These are phyloP conservation scores for Sinocyclocheilus anophthalmus DNA, from an alignment of 2,113 vertebrate species.

Conservation along the genomic window DNA sequence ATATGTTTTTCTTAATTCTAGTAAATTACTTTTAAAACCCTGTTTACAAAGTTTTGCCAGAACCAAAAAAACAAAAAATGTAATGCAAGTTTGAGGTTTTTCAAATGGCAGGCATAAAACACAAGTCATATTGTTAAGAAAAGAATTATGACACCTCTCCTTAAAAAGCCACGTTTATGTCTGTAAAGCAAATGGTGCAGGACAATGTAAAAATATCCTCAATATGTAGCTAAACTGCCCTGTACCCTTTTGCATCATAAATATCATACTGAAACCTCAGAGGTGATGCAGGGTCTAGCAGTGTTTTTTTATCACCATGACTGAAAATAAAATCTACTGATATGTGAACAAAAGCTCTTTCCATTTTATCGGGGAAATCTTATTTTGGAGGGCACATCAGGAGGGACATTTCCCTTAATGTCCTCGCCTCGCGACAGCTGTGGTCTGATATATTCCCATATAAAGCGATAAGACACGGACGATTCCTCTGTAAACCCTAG, in stretches of 20 bases:
- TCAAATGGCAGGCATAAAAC: not conserved
- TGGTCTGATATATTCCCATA: not conserved
- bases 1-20: not conserved
- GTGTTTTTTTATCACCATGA: not conserved
- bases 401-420: not conserved
- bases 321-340: not conserved
- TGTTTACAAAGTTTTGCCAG: not conserved
- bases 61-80: not conserved
- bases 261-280: not conserved
- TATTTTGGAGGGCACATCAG: not conserved
- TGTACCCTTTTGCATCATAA: not conserved
- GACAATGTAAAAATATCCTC: not conserved
- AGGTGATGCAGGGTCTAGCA: not conserved
- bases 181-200: not conserved
- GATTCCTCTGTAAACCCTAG: conserved; percentile 21
- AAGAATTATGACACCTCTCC: not conserved
- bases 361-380: not conserved
- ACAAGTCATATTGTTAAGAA: not conserved
- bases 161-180: not conserved
- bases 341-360: not conserved
- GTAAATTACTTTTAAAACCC: not conserved
- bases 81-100: not conserved
- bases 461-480: not conserved
- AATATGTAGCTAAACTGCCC: not conserved
- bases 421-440: not conserved